Percentiles rank a stretch among this genome's conserved stretches.
Evolutionary conservation across 2,888 invertebrate species (phyloP).

Genomic region (Abrostola triplasia): DNA sequence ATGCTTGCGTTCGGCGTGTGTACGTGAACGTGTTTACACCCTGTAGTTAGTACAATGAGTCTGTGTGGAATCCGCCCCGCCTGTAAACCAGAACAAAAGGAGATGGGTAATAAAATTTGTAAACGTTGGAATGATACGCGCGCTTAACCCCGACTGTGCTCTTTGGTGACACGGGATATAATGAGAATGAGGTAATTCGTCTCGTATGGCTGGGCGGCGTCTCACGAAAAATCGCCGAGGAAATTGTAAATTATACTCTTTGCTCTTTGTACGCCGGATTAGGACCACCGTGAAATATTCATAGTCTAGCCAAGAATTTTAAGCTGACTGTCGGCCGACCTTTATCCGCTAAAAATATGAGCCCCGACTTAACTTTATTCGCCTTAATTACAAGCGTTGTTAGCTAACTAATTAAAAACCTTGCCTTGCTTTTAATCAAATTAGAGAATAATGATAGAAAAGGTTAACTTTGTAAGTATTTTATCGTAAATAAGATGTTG

Average conservation of each 20-base stretch:
- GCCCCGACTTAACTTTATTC: conserved; percentile 49
- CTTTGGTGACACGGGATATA: conserved; percentile 73
- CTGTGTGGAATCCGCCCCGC: conserved; percentile 54
- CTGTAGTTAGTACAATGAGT: conserved; percentile 54
- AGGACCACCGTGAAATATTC: conserved; percentile 30
- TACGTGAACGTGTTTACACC: conserved; percentile 42
- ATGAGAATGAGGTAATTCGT: conserved; percentile 76
- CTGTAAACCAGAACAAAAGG: conserved; percentile 77
- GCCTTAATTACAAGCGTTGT: conserved; percentile 51
- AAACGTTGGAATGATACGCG: conserved; percentile 84
- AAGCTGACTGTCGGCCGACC: conserved; percentile 36
- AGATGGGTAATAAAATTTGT: conserved; percentile 85
- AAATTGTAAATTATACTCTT: conserved; percentile 53
- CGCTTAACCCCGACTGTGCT: conserved; percentile 79
- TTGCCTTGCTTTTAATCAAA: conserved; percentile 48
- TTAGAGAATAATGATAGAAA: conserved; percentile 43
- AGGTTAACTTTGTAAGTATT: conserved; percentile 40
- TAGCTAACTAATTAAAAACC: conserved; percentile 50
- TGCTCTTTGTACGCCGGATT: conserved; percentile 7
- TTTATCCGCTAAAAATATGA: conserved; percentile 48
- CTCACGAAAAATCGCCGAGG: conserved; percentile 56
- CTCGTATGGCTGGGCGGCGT: conserved; percentile 63
- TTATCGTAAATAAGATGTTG: conserved; percentile 21
- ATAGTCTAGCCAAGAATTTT: conserved; percentile 39
- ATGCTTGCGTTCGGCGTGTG: conserved; percentile 24